Conservation (phyloP, 2,113 vertebrate species). For the Ceratotherium simum region DNA sequence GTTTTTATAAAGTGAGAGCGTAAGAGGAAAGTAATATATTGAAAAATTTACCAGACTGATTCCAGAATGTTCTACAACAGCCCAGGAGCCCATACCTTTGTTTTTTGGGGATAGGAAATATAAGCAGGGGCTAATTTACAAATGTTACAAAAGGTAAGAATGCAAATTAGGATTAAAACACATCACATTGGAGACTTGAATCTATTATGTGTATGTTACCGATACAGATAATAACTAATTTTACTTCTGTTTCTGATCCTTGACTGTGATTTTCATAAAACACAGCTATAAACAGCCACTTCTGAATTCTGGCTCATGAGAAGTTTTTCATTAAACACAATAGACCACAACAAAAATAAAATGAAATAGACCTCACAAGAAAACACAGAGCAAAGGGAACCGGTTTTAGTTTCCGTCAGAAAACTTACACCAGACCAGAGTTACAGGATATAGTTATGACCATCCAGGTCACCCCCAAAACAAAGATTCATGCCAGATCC, state of each 20-base stretch:
- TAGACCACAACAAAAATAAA: conserved; percentile 75
- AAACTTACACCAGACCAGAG: conserved; percentile 3
- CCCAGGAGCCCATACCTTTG: background rate
- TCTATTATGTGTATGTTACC: conserved; percentile 38
- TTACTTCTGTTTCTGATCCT: conserved; percentile 83
- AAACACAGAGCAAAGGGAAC: conserved; percentile 60
- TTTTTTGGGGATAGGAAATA: conserved; percentile 45
- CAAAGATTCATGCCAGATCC: background rate
- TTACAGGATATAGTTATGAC: background rate
- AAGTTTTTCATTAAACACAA: conserved; percentile 86
- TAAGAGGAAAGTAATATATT: background rate
- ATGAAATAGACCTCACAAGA: conserved; percentile 80
- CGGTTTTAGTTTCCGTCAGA: conserved; percentile 54
- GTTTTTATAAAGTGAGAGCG: background rate
- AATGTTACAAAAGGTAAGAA: conserved; percentile 54
- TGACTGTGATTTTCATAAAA: conserved; percentile 86
- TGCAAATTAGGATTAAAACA: conserved; percentile 64
- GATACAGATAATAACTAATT: conserved; percentile 79
- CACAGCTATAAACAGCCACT: conserved; percentile 83
- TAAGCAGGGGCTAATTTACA: conserved; percentile 70
- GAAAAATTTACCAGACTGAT: conserved; percentile 35
- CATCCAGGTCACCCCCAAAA: background rate
- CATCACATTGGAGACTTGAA: background rate
- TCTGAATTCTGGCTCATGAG: conserved; percentile 79
- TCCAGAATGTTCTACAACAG: conserved; percentile 19